A percentile compares a stretch with the other conserved stretches of the same genome.
Conservation (phyloP, 1,140 invertebrate species). For the Dufourea novaeangliae region DNA sequence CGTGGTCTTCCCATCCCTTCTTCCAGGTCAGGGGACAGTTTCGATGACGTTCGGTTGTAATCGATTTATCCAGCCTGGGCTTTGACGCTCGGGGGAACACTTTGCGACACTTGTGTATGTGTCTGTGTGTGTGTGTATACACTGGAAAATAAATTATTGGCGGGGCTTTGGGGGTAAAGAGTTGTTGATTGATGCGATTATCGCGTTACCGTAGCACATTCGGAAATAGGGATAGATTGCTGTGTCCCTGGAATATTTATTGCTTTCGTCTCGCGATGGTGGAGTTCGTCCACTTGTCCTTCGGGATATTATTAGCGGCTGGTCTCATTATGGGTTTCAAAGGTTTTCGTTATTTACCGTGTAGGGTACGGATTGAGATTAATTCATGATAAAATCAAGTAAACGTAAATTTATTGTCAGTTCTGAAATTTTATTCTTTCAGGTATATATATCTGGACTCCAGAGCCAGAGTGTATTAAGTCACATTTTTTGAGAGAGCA, state of each 20-base stretch:
- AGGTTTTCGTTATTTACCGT: too few relatives aligned
- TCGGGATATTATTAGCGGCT: background rate
- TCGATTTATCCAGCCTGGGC: slow-evolving; percentile 44
- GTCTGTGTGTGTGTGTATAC: background rate
- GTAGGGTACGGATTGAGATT: too few relatives aligned
- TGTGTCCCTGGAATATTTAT: background rate
- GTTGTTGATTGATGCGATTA: background rate
- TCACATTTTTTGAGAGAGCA: too few relatives aligned
- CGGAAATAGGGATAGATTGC: background rate
- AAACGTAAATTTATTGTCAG: too few relatives aligned
- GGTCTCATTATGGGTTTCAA: too few relatives aligned
- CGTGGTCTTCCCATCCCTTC: slow-evolving; percentile 27
- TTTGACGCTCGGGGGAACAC: background rate
- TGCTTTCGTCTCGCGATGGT: background rate
- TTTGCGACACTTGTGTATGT: too few relatives aligned
- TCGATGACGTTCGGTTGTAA: slow-evolving; percentile 26
- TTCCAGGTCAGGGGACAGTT: slow-evolving; percentile 44
- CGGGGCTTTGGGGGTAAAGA: background rate
- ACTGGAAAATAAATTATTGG: background rate
- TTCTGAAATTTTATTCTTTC: too few relatives aligned
- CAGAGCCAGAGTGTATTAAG: too few relatives aligned
- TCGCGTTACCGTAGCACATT: background rate
- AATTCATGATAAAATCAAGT: too few relatives aligned
- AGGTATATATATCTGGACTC: too few relatives aligned
- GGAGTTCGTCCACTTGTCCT: background rate